These are phyloP conservation scores for Matsumyia berberina DNA, from an alignment of 2,888 invertebrate genomes.

Conservation along the genomic window DNA sequence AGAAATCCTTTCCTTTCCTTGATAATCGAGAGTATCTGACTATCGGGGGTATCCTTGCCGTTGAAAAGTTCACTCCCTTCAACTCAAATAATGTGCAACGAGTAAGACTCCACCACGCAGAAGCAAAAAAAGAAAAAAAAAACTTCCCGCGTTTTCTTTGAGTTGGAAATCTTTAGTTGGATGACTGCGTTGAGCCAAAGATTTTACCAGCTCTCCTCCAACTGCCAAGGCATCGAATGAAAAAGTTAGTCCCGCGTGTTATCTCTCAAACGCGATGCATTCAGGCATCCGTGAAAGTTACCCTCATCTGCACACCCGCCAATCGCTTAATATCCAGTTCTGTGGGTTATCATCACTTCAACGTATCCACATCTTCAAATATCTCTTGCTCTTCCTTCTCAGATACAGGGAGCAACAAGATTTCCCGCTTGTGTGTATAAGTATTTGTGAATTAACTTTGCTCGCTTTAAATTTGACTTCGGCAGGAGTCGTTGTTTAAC, in stretches of 20 bases:
- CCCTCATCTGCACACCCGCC: conserved; percentile 4
- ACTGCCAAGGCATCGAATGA: background rate
- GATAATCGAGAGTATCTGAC: too few relatives aligned
- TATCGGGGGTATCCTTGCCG: too few relatives aligned
- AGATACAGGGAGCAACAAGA: background rate
- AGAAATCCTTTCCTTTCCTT: too few relatives aligned
- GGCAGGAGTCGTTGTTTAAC: conserved; percentile 35
- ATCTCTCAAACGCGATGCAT: conserved; percentile 18
- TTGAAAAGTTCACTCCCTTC: background rate
- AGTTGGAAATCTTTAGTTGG: conserved; percentile 30
- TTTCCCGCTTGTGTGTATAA: background rate
- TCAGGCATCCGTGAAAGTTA: conserved; percentile 22
- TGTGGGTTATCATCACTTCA: conserved; percentile 23
- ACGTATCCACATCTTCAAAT: background rate
- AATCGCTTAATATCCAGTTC: conserved; percentile 28
- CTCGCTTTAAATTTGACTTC: conserved; percentile 41
- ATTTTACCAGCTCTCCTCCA: background rate
- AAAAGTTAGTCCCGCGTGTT: conserved; percentile 10
- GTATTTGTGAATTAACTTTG: conserved; percentile 29
- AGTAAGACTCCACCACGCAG: background rate
- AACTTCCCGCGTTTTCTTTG: conserved; percentile 28
- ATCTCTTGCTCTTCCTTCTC: background rate
- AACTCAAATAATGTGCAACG: background rate
- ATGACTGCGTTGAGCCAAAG: conserved; percentile 24
- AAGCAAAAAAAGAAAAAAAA: conserved; percentile 16